Percentiles rank a stretch among this genome's conserved stretches.
These are phyloP conservation scores for Pungitius pungitius DNA, from an alignment of 2,113 vertebrate genomes.

Conservation along the genomic window DNA sequence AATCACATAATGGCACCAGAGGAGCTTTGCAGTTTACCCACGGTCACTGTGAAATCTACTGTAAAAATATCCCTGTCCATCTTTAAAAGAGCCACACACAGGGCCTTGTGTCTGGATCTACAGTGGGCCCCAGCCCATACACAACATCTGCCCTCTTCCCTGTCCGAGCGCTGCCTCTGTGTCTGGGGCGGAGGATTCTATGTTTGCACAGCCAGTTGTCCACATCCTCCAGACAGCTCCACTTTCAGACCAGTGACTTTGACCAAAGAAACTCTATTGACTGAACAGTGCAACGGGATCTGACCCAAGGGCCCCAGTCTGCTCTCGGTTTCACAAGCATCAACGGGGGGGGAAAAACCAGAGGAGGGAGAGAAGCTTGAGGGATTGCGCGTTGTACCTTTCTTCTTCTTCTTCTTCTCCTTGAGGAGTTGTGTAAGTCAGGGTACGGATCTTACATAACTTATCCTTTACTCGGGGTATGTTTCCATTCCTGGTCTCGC, in stretches of 20 bases:
- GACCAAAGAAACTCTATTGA: slow-evolving; percentile 56
- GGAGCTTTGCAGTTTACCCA: background rate
- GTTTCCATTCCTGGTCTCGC: slow-evolving; percentile 72
- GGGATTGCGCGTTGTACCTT: slow-evolving; percentile 42
- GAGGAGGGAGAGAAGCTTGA: slow-evolving; percentile 9
- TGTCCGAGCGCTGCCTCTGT: slow-evolving; percentile 54
- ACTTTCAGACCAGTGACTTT: slow-evolving; percentile 52
- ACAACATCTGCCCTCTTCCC: slow-evolving; percentile 31
- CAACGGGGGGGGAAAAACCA: slow-evolving; percentile 56
- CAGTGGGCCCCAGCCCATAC: slow-evolving; percentile 23
- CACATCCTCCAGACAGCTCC: slow-evolving; percentile 68
- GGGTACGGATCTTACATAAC: slow-evolving; percentile 70
- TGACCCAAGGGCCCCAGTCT: slow-evolving; percentile 57
- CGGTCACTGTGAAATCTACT: background rate
- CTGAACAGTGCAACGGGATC: slow-evolving; percentile 64
- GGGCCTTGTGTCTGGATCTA: slow-evolving; percentile 38
- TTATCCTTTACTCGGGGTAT: slow-evolving; percentile 51
- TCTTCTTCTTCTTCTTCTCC: slow-evolving; percentile 44
- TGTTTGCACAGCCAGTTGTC: slow-evolving; percentile 72
- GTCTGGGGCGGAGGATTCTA: slow-evolving; percentile 54
- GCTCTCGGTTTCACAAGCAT: slow-evolving; percentile 63
- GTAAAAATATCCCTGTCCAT: slow-evolving; percentile 15
- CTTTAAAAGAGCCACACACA: slow-evolving; percentile 32
- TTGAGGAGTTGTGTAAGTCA: slow-evolving; percentile 68
- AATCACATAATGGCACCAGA: background rate